These are phyloP conservation scores for Trypoxylon attenuatum DNA, from an alignment of 2,888 invertebrate genomes.

Conservation along the genomic window DNA sequence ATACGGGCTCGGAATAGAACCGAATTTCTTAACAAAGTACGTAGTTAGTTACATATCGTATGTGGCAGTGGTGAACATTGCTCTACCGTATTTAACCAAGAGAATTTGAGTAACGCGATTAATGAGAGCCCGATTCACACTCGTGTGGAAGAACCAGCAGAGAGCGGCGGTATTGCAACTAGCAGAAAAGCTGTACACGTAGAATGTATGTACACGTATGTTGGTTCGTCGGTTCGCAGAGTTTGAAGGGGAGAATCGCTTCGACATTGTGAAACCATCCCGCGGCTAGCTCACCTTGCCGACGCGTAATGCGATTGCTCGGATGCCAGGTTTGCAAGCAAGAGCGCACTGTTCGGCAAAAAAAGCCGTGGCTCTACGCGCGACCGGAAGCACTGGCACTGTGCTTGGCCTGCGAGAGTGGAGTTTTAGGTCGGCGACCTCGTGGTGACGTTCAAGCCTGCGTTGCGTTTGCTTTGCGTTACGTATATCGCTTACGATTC, in stretches of 20 bases:
- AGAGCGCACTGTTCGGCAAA: slow-evolving; percentile 26
- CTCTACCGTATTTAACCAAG: too few species aligned
- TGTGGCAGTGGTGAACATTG: too few species aligned
- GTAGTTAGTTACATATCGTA: too few species aligned
- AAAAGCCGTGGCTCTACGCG: slow-evolving; percentile 16
- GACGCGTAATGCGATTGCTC: slow-evolving; percentile 29
- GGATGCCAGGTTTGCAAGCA: slow-evolving; percentile 22
- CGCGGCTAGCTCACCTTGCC: background rate
- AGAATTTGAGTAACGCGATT: too few species aligned
- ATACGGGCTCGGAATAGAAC: too few species aligned
- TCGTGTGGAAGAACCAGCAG: too few species aligned
- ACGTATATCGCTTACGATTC: background rate
- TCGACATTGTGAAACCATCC: background rate
- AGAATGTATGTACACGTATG: too few species aligned
- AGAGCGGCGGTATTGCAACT: too few species aligned
- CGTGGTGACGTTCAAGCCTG: too few species aligned
- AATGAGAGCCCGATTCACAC: too few species aligned
- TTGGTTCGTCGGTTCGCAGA: slow-evolving; percentile 4
- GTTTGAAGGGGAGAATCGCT: background rate
- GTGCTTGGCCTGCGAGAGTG: slow-evolving; percentile 27
- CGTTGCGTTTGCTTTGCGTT: slow-evolving; percentile 1
- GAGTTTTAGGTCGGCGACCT: slow-evolving; percentile 30
- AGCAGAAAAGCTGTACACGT: too few species aligned
- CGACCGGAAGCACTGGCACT: slow-evolving; percentile 33
- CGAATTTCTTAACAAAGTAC: too few species aligned